Base-by-base conservation (phyloP, 2,113 vertebrate genomes). In the Embiotoca jacksoni region DNA sequence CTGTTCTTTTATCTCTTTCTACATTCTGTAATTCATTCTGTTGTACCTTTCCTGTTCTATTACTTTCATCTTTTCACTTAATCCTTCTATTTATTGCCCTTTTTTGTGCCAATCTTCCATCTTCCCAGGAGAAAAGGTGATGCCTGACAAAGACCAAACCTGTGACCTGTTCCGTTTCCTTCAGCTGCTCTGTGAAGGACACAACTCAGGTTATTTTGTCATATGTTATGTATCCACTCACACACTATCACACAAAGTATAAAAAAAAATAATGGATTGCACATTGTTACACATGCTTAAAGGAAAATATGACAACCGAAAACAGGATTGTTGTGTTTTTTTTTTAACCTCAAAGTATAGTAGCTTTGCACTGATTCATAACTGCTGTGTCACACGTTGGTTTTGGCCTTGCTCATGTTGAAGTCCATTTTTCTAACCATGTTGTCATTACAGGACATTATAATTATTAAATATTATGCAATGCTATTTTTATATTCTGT, bases 161-260 rank as follows among this genome's bases (percentile, higher is more conserved):
- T 98, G 97, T 93, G 97, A 99, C 89, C 96, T 99, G 46, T 98
- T 98, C 89, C 95, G 97, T 50, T 99, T 99, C 84, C 96, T 99
- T 33, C 97, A 99, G 3, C 93, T 99, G 86, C 96, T 99, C 2
- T 99, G 98, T 88, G 98, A 99, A 95, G 97, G 98, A 79, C 98
- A 99, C 92, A 99, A 96, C 89, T 95, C 97, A 95, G 97, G 98
- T 99, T 84, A 72, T 76, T 23, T 80, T 73, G 23, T 36, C 4
- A 10, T 55, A 3, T 15, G 4, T n/a, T 30, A 23, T 46, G 4
- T 50, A 41, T 39, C 3, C 16, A 41, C 6, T 36, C 15, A 49
- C 13, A 74, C 37, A 64, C 13, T 31, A 8, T 39, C 11, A 50
- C 3, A 23, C 32, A 11, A 4, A 16, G 14, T 30, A 41, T 32